Conservation (phyloP, 2,797 vertebrate genomes). For the Liasis olivaceus region DNA sequence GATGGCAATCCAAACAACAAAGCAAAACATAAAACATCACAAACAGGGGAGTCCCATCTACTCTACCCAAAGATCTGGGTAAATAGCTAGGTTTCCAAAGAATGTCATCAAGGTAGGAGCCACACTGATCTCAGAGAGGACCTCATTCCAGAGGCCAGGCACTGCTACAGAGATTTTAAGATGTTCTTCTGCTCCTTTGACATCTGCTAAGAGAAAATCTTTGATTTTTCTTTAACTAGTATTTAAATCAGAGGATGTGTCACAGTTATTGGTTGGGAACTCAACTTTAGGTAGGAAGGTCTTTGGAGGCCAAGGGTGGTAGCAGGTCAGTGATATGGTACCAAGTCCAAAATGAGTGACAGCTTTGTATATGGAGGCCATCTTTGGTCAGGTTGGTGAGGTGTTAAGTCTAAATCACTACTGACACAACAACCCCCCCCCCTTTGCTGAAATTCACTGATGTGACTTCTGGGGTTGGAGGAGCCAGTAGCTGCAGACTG, state of each 20-base stretch:
- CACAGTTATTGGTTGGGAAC: background rate
- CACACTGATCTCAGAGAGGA: background rate
- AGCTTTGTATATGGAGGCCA: background rate
- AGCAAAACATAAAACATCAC: background rate
- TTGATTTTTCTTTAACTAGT: background rate
- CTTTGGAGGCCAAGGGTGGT: background rate
- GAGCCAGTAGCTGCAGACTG: background rate
- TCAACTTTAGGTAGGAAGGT: background rate
- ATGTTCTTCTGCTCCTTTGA: background rate
- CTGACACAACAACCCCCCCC: background rate
- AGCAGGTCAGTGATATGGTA: background rate
- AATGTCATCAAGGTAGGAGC: background rate
- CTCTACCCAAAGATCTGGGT: background rate
- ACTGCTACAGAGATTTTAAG: background rate
- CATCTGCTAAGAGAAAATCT: background rate
- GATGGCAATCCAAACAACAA: background rate
- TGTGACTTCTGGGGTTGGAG: background rate
- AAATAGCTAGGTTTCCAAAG: background rate
- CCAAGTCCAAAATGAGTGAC: background rate
- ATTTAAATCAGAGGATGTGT: background rate
- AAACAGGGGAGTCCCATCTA: background rate
- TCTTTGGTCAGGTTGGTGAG: background rate
- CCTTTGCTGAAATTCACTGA: background rate
- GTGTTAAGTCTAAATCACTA: background rate
- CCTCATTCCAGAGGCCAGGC: background rate